Conservation (phyloP, 2,888 invertebrate genomes). For the Andrena haemorrhoa region DNA sequence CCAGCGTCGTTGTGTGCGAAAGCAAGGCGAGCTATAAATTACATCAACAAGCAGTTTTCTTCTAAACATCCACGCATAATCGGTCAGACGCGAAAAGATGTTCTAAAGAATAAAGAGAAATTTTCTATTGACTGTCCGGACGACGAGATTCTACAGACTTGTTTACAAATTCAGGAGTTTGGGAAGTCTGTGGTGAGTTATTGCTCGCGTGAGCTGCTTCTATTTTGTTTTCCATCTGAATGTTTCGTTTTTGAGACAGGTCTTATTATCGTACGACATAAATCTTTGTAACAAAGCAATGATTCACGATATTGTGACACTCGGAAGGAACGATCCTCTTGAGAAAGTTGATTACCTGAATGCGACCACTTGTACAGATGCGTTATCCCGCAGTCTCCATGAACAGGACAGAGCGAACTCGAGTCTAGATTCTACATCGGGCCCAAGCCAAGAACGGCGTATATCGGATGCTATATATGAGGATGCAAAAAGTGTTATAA, state of each 20-base stretch:
- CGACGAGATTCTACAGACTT: conserved; percentile 85
- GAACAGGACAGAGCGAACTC: conserved; percentile 40
- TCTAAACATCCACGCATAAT: conserved; percentile 80
- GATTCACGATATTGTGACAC: conserved; percentile 77
- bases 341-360: conserved; percentile 77
- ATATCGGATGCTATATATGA: conserved; percentile 75
- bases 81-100: conserved; percentile 81
- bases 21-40: conserved; percentile 80
- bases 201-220: not conserved
- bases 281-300: conserved; percentile 84
- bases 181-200: conserved; percentile 77
- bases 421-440: conserved; percentile 37
- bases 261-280: conserved; percentile 83
- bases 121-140: conserved; percentile 82
- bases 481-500: conserved; percentile 73
- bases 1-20: conserved; percentile 70
- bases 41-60: conserved; percentile 79
- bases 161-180: conserved; percentile 81
- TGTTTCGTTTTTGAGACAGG: conserved; percentile 59
- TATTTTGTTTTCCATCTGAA: not conserved
- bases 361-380: not conserved
- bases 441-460: conserved; percentile 66
- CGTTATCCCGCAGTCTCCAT: conserved; percentile 32
- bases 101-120: conserved; percentile 73
- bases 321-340: conserved; percentile 79